These are phyloP conservation scores for Amblyraja radiata DNA, from an alignment of 2,797 vertebrate genomes.

Conservation along the genomic window DNA sequence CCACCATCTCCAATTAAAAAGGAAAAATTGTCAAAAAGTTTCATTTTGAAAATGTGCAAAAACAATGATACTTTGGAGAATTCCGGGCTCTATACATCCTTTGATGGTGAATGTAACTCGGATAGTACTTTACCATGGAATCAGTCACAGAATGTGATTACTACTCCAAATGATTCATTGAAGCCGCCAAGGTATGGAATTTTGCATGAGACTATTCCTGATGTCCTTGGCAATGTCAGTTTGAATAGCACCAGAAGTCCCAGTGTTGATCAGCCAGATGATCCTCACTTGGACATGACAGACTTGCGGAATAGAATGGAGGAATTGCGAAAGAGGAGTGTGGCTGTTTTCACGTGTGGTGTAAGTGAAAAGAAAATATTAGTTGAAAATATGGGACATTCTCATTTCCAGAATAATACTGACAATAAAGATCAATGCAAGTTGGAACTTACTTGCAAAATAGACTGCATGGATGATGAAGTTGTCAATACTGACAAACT, in stretches of 20 bases:
- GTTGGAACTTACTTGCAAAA: background rate
- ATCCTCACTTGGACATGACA: slow-evolving; percentile 39
- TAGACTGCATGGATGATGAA: background rate
- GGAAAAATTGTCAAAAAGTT: slow-evolving; percentile 15
- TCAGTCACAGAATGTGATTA: slow-evolving; percentile 18
- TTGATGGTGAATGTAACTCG: background rate
- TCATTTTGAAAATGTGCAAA: slow-evolving; percentile 18
- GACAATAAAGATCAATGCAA: background rate
- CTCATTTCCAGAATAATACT: background rate
- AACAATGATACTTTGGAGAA: background rate
- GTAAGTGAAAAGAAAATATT: background rate
- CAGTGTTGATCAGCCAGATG: slow-evolving; percentile 24
- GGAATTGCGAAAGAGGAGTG: slow-evolving; percentile 42
- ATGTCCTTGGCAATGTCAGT: slow-evolving; percentile 42
- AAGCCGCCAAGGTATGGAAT: slow-evolving; percentile 42
- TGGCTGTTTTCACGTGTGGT: slow-evolving; percentile 38
- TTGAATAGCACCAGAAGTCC: slow-evolving; percentile 36
- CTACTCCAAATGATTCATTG: background rate
- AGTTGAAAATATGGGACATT: background rate
- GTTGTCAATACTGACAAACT: slow-evolving; percentile 38
- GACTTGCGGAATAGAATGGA: slow-evolving; percentile 40
- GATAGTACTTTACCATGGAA: background rate
- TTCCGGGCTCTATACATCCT: background rate
- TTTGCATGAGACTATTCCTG: slow-evolving; percentile 53
- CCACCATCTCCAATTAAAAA: slow-evolving; percentile 26